These are phyloP conservation scores for Pseudolaguvia tuberculata DNA, from an alignment of 2,113 vertebrate species.

Conservation along the genomic window DNA sequence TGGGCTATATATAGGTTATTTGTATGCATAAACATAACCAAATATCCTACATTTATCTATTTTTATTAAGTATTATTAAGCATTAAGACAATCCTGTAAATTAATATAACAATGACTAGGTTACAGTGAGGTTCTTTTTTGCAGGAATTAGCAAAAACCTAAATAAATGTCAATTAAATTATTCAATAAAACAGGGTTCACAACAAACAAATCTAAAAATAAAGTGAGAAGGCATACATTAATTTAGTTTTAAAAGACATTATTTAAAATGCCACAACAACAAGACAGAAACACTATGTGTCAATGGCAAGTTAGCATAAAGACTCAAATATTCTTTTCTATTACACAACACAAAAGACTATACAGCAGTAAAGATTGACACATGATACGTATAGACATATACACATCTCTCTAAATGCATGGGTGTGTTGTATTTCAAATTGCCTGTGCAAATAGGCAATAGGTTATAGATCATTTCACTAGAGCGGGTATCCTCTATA, in stretches of 20 bases:
- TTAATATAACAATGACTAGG: conserved; percentile 1
- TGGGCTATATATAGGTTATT: not conserved
- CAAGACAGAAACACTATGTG: not conserved
- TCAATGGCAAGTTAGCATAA: conserved; percentile 5
- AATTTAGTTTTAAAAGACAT: too few species aligned
- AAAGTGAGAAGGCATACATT: not conserved
- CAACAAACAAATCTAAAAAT: not conserved
- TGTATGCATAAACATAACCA: too few species aligned
- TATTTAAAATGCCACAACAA: not conserved
- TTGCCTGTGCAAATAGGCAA: not conserved
- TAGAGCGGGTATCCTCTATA: conserved; percentile 21
- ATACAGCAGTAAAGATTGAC: not conserved
- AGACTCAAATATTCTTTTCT: not conserved
- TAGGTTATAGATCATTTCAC: conserved; percentile 9
- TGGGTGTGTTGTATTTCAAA: not conserved
- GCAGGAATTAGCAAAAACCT: not conserved
- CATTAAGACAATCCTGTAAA: not conserved
- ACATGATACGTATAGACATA: not conserved
- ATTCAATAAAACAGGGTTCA: not conserved
- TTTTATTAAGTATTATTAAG: not conserved
- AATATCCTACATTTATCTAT: not conserved
- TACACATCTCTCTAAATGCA: not conserved
- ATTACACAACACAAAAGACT: conserved; percentile 3
- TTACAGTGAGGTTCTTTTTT: not conserved
- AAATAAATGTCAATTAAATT: not conserved